Base-by-base conservation (phyloP, 2,113 vertebrate genomes). In the Drymodes brunneopygia region DNA sequence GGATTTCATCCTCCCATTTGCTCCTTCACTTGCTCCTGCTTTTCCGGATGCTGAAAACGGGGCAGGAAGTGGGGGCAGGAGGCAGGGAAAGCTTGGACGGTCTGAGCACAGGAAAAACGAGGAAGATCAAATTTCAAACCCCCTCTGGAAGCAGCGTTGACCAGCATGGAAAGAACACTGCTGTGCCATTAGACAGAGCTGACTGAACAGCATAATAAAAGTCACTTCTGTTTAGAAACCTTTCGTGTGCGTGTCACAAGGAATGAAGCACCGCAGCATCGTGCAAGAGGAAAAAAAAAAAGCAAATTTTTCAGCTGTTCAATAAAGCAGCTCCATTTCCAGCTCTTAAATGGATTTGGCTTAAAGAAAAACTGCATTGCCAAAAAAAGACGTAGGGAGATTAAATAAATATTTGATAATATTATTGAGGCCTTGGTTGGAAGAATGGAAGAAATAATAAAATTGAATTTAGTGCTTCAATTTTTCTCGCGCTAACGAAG, bases 71-170 rank as follows among this genome's bases (percentile, higher is more conserved):
- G 66, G 74, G 81, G 90, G 82, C 53, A 93, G 90, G 92, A 35
- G 12, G 79, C 8, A 4, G 60, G 88, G 80, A 92, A 83, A 1
- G 57, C 85, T 86, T 9, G 19, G 85, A 40, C 35, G 3, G 45
- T 4, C 40, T 6, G 3, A 81, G 88, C 74, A 81, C 67, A 64
- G 75, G 87, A 95, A 95, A 56, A 71, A 65, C 15, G 28, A 53
- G 60, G 10, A 78, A 74, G 40, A 90, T 95, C 95, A 67, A 15
- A 56, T 96, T 93, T 93, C 92, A 86, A 83, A n/a, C 64, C 25
- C 47, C 33, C 81, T 77, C 71, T 31, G 74, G 64, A 74, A 81
- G 45, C 21, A 23, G 4, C 4, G 44, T 20, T 10, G 79, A 86
- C 72, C 60, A 72, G 90, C 15, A 74, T 9, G 50, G 83, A 57